Evolutionary conservation across 37 sponge, comb jelly and placozoan genomes (phyloP).

Genomic region (Haliclona indistincta): DNA sequence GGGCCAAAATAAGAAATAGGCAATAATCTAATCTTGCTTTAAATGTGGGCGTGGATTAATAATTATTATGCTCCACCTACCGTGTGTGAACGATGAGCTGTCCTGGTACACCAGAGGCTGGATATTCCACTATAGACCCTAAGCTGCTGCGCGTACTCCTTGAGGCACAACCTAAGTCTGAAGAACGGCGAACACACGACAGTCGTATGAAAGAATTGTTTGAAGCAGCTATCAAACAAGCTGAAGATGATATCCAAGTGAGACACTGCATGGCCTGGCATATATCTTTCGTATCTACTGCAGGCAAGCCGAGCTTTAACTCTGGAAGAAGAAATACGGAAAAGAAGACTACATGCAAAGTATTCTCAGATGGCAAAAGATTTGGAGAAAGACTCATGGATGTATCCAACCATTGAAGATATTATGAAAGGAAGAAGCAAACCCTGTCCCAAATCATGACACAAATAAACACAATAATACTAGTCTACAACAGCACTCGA

Average conservation of each 20-base stretch:
- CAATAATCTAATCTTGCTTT: too few relatives aligned
- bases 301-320: not conserved
- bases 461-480: not conserved
- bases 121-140: not conserved
- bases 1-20: slow-evolving; percentile 3
- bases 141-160: not conserved
- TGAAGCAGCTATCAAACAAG: not conserved
- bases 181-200: too few relatives aligned
- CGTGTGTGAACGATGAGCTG: not conserved
- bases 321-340: not conserved
- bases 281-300: too few relatives aligned
- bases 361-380: slow-evolving; percentile 12
- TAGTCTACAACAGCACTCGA: slow-evolving; percentile 5
- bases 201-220: too few relatives aligned
- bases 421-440: slow-evolving; percentile 2
- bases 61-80: not conserved
- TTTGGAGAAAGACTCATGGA: not conserved
- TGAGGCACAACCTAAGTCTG: not conserved
- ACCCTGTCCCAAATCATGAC: not conserved
- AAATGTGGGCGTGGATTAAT: not conserved
- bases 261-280: too few relatives aligned
- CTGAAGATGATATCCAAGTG: not conserved
- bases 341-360: not conserved
- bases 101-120: not conserved
- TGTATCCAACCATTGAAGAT: slow-evolving; percentile 3